Conservation (phyloP, 2,113 vertebrate genomes). For the Gallinago paraguaiae region DNA sequence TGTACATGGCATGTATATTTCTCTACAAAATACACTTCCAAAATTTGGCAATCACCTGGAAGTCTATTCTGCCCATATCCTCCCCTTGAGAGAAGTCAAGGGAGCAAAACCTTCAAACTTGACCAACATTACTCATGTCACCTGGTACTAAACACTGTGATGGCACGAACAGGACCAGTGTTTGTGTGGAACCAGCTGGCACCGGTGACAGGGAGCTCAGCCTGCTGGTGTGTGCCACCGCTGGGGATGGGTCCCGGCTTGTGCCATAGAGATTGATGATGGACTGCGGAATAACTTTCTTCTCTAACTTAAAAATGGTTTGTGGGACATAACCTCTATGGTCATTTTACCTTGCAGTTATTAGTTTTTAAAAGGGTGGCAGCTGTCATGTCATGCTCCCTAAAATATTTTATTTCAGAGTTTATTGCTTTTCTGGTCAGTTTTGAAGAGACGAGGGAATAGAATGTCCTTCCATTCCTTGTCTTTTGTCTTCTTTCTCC, state of each 20-base stretch:
- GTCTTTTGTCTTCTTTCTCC: neutral
- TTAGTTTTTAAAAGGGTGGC: neutral
- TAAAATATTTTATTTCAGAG: neutral
- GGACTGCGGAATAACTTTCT: neutral
- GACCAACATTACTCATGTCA: neutral
- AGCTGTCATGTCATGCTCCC: neutral
- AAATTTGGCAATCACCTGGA: rapidly evolving
- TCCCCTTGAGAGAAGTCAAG: neutral
- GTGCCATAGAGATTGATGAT: neutral
- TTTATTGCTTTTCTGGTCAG: neutral
- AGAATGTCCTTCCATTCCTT: neutral
- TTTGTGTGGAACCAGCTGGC: neutral
- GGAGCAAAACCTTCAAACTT: neutral
- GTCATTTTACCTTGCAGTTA: neutral
- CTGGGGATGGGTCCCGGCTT: neutral
- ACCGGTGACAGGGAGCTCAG: neutral
- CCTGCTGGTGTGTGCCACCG: neutral
- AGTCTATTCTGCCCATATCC: neutral
- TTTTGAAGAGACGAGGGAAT: neutral
- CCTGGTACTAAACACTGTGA: neutral
- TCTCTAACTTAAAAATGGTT: neutral
- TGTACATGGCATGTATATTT: neutral
- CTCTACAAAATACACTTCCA: neutral
- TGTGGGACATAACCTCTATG: neutral
- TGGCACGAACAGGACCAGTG: neutral